Base-by-base conservation (phyloP, 2,113 vertebrate species). In the Trachemys scripta region DNA sequence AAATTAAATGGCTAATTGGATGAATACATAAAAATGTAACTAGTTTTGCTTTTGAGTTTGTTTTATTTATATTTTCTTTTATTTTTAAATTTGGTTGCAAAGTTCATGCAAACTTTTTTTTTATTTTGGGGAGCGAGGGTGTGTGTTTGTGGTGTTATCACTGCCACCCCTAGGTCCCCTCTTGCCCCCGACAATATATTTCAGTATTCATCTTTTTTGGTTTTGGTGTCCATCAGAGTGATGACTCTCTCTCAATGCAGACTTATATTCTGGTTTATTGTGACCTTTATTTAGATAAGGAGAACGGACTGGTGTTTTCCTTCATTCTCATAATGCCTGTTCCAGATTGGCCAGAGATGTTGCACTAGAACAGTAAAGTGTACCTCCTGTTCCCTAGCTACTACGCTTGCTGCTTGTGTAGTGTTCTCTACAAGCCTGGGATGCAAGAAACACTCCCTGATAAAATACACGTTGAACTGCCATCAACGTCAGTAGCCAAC, bases 231-330 rank as follows among this genome's bases (percentile, higher is more conserved):
- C 56, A 56, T 85, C 62, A 90, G 82, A 72, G 84, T 56, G 57
- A 82, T 72, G 87, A 88, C 84, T 93, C 96, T 93, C 96, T 89
- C 45, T 84, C 93, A 65, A 83, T 90, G 47, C 51, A 90, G 87
- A 72, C 93, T 96, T 69, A 24, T 93, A 88, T 54, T 72, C 65
- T 72, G n/a, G n/a, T 72, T 72, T 38, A 72, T 20, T 35, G 65
- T 72, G 65, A 38, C 5, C 19, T 96, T 94, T 97, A 84, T 93
- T 95, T 95, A 92, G 84, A 20, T 85, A 85, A 54, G 84, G 86
- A 89, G 88, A 50, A 47, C 85, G 92, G 84, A 24, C 81, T 94
- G 50, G 54, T 92, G 82, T 51, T 13, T 96, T 95, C 89, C 79
- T 92, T 88, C 31, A 1, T 42, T 84, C 95, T 93, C 5, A 2